Base-by-base conservation (phyloP, 2,797 vertebrate species). In the Girardinus metallicus region DNA sequence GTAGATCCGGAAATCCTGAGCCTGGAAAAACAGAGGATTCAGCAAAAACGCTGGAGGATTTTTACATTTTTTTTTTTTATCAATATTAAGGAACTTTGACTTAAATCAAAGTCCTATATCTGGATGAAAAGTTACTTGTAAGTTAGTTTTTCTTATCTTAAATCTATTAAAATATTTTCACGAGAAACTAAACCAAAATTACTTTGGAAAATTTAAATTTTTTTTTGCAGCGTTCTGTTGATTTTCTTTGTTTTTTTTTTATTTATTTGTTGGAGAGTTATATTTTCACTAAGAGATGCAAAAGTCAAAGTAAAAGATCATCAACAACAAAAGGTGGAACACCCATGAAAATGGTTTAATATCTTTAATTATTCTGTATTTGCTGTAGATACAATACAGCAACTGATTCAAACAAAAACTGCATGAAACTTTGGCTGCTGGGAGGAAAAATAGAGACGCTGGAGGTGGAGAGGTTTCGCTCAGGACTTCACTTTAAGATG, bases 1-100 rank as follows among this genome's bases (percentile, higher is more conserved):
- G 92, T 98, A 98, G 81, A 98, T 93, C 36, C 97, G 96, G 90
- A 98, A 98, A 79, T 97, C 96, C 90, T 97, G 97, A 7, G 94
- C 96, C 97, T 98, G 80, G 60, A 90, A 70, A 82, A 21, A 81
- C 36, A 78, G 23, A 16, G 34, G 44, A 79, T 16, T 49, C 41
- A 12, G n/a, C 26, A 57, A 41, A 62, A 31, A 15, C 5, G 29
- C 46, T 36, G 18, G 9, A 21, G 21, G 34, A 11, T 7, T 26
- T 43, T 43, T 43, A 13, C 66, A 15, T 26, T n/a, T 44, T 2
- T 39, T 39, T 11, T 44, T 44, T 44, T 44, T 9, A 41, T 9
- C 44, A 44, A 13, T 44, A 13, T 44, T 44, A 44, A 44, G 12
- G 41, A 41, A 41, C 1, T 41, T 41, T 41, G 8, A 41, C 8